Conservation (phyloP, 1,140 invertebrate genomes). For the Drosophila baimaii region DNA sequence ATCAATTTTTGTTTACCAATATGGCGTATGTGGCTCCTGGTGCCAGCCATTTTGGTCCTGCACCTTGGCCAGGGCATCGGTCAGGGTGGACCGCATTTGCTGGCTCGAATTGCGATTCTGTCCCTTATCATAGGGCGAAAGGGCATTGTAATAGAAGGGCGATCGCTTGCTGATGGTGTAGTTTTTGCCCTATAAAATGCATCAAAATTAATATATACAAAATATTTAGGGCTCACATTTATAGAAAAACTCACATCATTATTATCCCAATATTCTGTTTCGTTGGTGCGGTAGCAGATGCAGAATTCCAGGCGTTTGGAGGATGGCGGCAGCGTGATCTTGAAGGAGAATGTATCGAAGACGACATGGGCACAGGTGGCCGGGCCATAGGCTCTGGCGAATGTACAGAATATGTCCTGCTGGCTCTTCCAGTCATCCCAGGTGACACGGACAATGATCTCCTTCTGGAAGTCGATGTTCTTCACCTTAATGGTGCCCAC, state of each 20-base stretch:
- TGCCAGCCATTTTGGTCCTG: constrained; percentile 55
- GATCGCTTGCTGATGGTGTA: constrained; percentile 83
- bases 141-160: constrained; percentile 82
- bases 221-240: not conserved
- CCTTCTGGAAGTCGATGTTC: constrained; percentile 94
- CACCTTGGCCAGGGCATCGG: constrained; percentile 74
- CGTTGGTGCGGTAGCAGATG: constrained; percentile 91
- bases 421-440: constrained; percentile 92
- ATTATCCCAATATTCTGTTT: constrained; percentile 95
- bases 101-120: constrained; percentile 66
- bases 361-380: constrained; percentile 86
- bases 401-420: constrained; percentile 91
- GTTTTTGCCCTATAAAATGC: constrained; percentile 66
- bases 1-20: constrained; percentile 74
- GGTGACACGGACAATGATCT: constrained; percentile 91
- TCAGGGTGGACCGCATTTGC: constrained; percentile 71
- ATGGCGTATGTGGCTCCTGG: constrained; percentile 72
- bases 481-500: constrained; percentile 97
- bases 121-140: constrained; percentile 80
- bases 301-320: constrained; percentile 94
- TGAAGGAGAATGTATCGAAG: constrained; percentile 97
- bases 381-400: constrained; percentile 84
- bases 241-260: constrained; percentile 86
- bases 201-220: not conserved
- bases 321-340: constrained; percentile 90